Base-by-base conservation (phyloP, 2,888 invertebrate genomes). In the Mamestra brassicae region DNA sequence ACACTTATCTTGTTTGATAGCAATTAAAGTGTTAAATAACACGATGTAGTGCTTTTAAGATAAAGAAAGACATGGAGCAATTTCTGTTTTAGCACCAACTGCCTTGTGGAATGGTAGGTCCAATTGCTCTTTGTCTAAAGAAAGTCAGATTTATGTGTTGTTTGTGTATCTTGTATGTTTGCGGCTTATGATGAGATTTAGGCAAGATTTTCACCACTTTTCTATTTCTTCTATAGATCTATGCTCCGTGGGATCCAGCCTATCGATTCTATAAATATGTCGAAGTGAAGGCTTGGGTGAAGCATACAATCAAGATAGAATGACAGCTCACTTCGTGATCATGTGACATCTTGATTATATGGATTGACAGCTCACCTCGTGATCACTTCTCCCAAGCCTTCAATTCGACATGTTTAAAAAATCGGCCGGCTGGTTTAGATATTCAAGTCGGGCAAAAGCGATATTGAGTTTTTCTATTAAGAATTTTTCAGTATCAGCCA, bases 1-100 rank as follows among this genome's bases (percentile, higher is more conserved):
- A 73, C 81, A 71, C 71, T 78, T 76, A 79, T 74, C 71, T 83
- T 58, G 76, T 64, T 69, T 65, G 45, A 42, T 4, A 26, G n/a
- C 71, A 70, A 85, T 85, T 77, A 65, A 66, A 70, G 61, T 62
- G 65, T 80, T 66, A 62, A 78, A 67, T 74, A 73, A 68, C 68
- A 55, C 54, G 47, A 65, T 62, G 50, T 65, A 42, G 26, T 65
- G 72, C 3, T 67, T 61, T 54, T 15, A 10, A 45, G n/a, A 13
- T 57, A 11, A 50, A 64, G 67, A 50, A 63, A 73, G 55, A 71
- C 68, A 3, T 54, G 10, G 8, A 52, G 17, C 38, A n/a, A 73
- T 68, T 82, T 58, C 13, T 11, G 36, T 66, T 36, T 38, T 66
- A 58, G 65, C 61, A 61, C 68, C 58, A 50, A 34, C 26, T 64